Conservation (phyloP, 2,888 invertebrate species). For the Nudaria mundana region DNA sequence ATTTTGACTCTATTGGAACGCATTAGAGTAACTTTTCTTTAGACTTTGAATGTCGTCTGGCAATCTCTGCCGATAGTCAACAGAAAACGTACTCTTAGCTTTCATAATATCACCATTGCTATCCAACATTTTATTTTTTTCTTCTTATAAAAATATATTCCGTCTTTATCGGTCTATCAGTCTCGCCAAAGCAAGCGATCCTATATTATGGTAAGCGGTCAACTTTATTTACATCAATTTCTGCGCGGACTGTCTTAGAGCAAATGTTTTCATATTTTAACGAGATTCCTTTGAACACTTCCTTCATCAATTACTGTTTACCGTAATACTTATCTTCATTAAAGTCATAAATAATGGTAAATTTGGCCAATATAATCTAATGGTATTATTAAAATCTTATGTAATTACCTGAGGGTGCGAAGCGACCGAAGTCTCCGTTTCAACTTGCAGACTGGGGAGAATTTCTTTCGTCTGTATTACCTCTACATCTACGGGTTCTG, state of each 20-base stretch:
- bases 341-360: no score
- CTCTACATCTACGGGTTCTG: no score
- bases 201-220: constrained; percentile 67
- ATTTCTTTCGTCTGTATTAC: no score
- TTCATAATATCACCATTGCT: constrained; percentile 54
- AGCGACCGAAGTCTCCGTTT: no score
- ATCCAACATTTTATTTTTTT: constrained; percentile 62
- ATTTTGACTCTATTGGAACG: constrained; percentile 49
- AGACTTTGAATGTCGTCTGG: constrained; percentile 38
- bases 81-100: constrained; percentile 58
- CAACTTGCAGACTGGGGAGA: no score
- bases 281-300: constrained; percentile 40
- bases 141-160: constrained; percentile 68
- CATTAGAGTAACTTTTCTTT: constrained; percentile 51
- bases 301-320: no score
- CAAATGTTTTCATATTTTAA: constrained; percentile 46
- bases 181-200: constrained; percentile 65
- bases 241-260: constrained; percentile 44
- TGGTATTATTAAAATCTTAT: no score
- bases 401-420: no score
- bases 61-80: constrained; percentile 55
- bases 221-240: constrained; percentile 62
- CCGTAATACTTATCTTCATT: no score
- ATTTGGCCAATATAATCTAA: no score
- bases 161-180: constrained; percentile 68